Percentiles rank a stretch among this genome's conserved stretches.
Evolutionary conservation across 2,888 invertebrate genomes (phyloP).

Genomic region (Parapristionchus giblindavisi): DNA sequence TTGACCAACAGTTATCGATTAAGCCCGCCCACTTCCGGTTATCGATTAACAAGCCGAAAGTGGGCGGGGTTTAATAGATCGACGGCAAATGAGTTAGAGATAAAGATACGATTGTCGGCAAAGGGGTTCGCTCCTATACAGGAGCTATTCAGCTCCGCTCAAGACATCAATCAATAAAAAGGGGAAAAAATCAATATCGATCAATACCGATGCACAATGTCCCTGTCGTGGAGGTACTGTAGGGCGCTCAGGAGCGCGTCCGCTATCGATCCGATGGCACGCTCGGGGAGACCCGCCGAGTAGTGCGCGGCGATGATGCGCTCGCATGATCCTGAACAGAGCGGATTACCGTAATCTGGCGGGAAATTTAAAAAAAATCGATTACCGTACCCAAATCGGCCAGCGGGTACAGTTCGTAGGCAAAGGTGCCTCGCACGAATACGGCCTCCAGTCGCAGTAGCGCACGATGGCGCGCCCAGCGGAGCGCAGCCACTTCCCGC

Average conservation of each 20-base stretch:
- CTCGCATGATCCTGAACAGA: conserved; percentile 29
- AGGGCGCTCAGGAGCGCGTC: conserved; percentile 78
- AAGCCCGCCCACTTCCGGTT: too few relatives aligned
- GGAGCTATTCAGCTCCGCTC: too few relatives aligned
- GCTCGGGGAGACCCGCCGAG: conserved; percentile 80
- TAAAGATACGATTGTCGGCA: too few relatives aligned
- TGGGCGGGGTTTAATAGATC: too few relatives aligned
- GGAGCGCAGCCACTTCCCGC: conserved; percentile 48
- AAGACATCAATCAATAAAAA: background rate
- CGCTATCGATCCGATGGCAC: conserved; percentile 80
- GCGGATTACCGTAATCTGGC: background rate
- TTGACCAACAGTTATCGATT: too few relatives aligned
- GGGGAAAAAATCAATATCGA: conserved; percentile 78
- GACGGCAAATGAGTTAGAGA: too few relatives aligned
- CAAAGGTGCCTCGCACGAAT: conserved; percentile 42
- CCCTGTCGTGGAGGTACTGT: conserved; percentile 84
- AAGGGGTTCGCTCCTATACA: too few relatives aligned
- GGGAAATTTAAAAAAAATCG: background rate
- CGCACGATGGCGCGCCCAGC: conserved; percentile 42
- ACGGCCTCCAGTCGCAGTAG: conserved; percentile 43
- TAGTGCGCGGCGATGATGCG: conserved; percentile 32
- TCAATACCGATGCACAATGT: conserved; percentile 84
- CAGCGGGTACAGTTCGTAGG: conserved; percentile 33
- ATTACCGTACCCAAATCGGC: conserved; percentile 21
- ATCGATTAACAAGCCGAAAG: too few relatives aligned